Conservation (phyloP, 2,113 vertebrate genomes). For the Pleuronectes platessa region DNA sequence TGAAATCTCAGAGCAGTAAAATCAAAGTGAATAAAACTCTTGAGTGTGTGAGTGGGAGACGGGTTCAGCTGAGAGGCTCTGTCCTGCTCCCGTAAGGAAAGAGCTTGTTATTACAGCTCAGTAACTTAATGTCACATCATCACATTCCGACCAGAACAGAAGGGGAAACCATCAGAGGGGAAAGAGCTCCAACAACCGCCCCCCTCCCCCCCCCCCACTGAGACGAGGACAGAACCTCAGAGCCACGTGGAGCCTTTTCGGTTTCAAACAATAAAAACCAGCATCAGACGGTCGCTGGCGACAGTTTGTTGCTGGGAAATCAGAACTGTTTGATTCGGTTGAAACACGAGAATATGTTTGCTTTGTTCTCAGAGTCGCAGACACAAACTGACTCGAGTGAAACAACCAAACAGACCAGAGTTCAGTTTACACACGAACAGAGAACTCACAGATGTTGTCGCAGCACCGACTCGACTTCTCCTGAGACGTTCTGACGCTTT, state of each 20-base stretch:
- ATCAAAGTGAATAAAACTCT: no score
- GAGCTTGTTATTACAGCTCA: constrained; percentile 29
- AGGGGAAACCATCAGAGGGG: constrained; percentile 53
- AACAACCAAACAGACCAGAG: constrained; percentile 9
- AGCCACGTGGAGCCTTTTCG: constrained; percentile 17
- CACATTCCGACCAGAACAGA: constrained; percentile 42
- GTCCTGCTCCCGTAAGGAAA: constrained; percentile 19
- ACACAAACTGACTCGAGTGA: not conserved
- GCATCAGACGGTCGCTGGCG: constrained; percentile 29
- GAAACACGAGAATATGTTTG: not conserved
- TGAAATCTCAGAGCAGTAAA: constrained; percentile 13
- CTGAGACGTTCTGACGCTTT: not conserved
- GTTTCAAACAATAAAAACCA: constrained; percentile 29
- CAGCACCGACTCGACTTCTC: not conserved
- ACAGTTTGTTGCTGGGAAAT: constrained; percentile 1
- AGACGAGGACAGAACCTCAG: constrained; percentile 22
- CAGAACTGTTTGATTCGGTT: constrained; percentile 2
- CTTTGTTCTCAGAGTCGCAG: not conserved
- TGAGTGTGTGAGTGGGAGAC: not conserved
- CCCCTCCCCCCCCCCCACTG: not conserved
- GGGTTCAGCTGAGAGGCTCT: not conserved
- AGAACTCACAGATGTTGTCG: not conserved
- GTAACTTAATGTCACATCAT: constrained; percentile 55
- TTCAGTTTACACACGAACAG: constrained; percentile 1
- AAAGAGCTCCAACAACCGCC: constrained; percentile 2